Base-by-base conservation (phyloP, 2,113 vertebrate species). In the Sorex araneus region DNA sequence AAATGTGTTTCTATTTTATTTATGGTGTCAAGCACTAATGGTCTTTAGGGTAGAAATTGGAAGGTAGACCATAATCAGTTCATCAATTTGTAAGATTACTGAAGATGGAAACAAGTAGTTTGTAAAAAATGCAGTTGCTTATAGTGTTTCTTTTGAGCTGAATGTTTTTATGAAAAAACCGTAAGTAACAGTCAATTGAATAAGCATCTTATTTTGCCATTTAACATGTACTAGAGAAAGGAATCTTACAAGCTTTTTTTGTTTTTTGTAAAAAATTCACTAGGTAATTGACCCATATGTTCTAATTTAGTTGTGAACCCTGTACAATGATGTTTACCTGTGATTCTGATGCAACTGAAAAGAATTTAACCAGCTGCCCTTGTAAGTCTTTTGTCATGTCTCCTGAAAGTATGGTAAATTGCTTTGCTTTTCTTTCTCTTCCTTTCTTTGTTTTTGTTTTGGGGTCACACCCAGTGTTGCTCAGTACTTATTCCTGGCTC, bases 291-390 rank as follows among this genome's bases (percentile, higher is more conserved):
- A 93, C 80, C 70, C 89, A 73, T 90, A 82, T 84, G 60, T 96
- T 94, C 84, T 94, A 82, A 87, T 92, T 81, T 93, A 94, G 73
- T 92, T 93, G 81, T 92, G 94, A 96, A 93, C 91, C n/a, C 28
- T 85, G 57, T 87, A 77, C 89, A 95, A 16, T 89, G 88, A 85
- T 92, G 47, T 96, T 94, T 85, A 82, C 66, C 78, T 95, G 70
- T 93, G 89, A 90, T 78, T 90, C 40, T 40, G 40, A 40, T 40
- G 40, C 84, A 77, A 67, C 80, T 66, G 89, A 94, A 94, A 96
- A 93, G 63, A 92, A 77, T 94, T 95, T 93, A 92, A 83, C 50
- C 45, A 89, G 67, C 21, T 91, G 76, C 60, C 76, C n/a, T 94
- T 96, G 76, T 94, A 89, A 94, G 84, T 95, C 87, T 92, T 87